Conservation (phyloP, 2,888 invertebrate species). For the Seira musarum region DNA sequence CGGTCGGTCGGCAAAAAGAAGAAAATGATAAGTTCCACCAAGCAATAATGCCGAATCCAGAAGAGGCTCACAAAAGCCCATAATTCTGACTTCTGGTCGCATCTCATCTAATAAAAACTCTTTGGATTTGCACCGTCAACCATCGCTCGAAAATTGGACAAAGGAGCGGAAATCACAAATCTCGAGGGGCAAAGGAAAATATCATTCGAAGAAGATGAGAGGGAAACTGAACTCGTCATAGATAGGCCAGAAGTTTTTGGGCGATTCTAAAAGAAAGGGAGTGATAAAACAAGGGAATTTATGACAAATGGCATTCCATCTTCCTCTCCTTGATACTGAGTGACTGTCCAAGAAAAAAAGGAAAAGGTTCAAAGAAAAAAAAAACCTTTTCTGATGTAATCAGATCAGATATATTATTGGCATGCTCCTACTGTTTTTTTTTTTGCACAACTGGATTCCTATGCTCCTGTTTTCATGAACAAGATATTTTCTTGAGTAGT, state of each 20-base stretch:
- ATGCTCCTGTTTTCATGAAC: slow-evolving; percentile 18
- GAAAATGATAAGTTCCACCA: slow-evolving; percentile 30
- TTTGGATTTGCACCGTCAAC: slow-evolving; percentile 43
- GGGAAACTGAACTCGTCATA: background rate
- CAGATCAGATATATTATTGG: slow-evolving; percentile 54
- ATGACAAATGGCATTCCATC: slow-evolving; percentile 57
- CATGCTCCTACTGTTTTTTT: slow-evolving; percentile 39
- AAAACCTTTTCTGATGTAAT: slow-evolving; percentile 40
- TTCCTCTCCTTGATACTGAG: slow-evolving; percentile 37
- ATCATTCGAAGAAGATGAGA: background rate
- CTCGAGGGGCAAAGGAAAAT: slow-evolving; percentile 33
- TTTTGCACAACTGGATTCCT: slow-evolving; percentile 35
- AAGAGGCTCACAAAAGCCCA: slow-evolving; percentile 19
- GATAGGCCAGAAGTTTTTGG: slow-evolving; percentile 22
- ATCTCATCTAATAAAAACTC: slow-evolving; percentile 41
- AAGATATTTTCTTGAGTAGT: slow-evolving; percentile 57
- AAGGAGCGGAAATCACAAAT: slow-evolving; percentile 53
- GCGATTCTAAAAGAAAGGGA: slow-evolving; percentile 21
- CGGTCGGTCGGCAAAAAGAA: slow-evolving; percentile 47
- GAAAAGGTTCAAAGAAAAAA: slow-evolving; percentile 55
- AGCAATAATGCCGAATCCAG: slow-evolving; percentile 8
- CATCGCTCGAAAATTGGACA: slow-evolving; percentile 36
- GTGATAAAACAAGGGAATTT: slow-evolving; percentile 55
- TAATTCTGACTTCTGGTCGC: slow-evolving; percentile 13
- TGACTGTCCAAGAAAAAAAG: slow-evolving; percentile 34